These are phyloP conservation scores for Crenuchus spilurus DNA, from an alignment of 2,797 vertebrate genomes.

Conservation along the genomic window DNA sequence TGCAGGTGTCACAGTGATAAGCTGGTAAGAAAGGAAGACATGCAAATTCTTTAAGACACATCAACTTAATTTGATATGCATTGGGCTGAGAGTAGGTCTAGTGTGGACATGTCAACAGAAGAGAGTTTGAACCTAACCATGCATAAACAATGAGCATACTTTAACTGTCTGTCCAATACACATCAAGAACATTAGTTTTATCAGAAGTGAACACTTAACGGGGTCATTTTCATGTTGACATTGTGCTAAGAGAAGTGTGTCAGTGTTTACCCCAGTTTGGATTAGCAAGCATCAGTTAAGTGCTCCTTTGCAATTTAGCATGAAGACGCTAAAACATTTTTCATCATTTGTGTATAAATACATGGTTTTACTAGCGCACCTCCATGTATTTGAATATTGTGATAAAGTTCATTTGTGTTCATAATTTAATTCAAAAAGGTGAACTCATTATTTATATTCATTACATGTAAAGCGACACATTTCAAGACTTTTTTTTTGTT, in stretches of 20 bases:
- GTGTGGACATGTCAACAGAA: slow-evolving; percentile 71
- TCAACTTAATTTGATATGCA: slow-evolving; percentile 25
- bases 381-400: too few relatives aligned
- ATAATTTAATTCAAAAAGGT: too few relatives aligned
- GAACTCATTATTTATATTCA: too few relatives aligned
- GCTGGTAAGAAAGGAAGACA: slow-evolving; percentile 27
- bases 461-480: too few relatives aligned
- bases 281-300: slow-evolving; percentile 28
- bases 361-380: too few relatives aligned
- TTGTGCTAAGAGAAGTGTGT: slow-evolving; percentile 1
- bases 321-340: too few relatives aligned
- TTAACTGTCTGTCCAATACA: slow-evolving; percentile 37
- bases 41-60: slow-evolving; percentile 16
- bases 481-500: too few relatives aligned
- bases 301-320: too few relatives aligned
- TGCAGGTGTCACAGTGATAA: slow-evolving; percentile 29
- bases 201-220: slow-evolving; percentile 13
- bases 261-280: not conserved
- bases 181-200: slow-evolving; percentile 19
- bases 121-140: slow-evolving; percentile 51
- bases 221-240: slow-evolving; percentile 16
- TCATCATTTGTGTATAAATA: too few relatives aligned
- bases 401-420: too few relatives aligned
- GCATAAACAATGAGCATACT: slow-evolving; percentile 41
- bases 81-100: slow-evolving; percentile 55